Evolutionary conservation across 2,797 vertebrate species (phyloP), one percentile per base, ranked within the genome.

Genomic region (Chelonia mydas): DNA sequence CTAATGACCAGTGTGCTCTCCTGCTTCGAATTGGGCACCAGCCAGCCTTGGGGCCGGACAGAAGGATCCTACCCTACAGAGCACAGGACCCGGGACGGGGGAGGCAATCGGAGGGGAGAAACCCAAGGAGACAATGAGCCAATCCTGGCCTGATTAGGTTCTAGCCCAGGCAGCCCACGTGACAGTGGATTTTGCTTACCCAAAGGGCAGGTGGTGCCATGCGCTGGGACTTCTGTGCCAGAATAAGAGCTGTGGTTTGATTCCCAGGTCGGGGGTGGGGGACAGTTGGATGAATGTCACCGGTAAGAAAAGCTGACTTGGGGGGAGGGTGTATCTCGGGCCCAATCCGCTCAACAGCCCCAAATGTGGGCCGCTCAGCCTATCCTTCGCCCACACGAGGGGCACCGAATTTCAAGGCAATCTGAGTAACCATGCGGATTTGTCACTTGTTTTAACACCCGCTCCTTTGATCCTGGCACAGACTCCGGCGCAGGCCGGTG

Each of bases 371-470:
- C 8, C 2, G 8, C 33, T 68, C 33, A 19, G 4, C 61, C 61
- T 68, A 37, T 9, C 16, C 61, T 8, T 4, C 1, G 31, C 2
- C 16, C 15, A 4, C 7, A 17, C 3, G 31, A n/a, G 33, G 31
- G 59, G 59, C 59, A n/a, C 31, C 5, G 5, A 10, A 27, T 27
- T 55, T 55, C 54, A 55, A 25, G 57, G 57, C 57, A 28, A 11
- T n/a, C 31, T 2, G 7, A 33, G 61, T 8, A 19, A 19, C 61
- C 1, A 31, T 2, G 31, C 7, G 16, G 16, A n/a, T 65, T 10
- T 19, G 17, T 9, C n/a, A 37, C n/a, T n/a, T 33, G 33, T n/a
- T 37, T 37, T 5, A 68, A 68, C 61, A 3, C 61, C 61, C 31
- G 7, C 57, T 16, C 15, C 33, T 37, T 21, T 37, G 15, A 68